Percentiles rank a stretch among this genome's conserved stretches.
These are phyloP conservation scores for Entelurus aequoreus DNA, from an alignment of 2,113 vertebrate species.

Conservation along the genomic window DNA sequence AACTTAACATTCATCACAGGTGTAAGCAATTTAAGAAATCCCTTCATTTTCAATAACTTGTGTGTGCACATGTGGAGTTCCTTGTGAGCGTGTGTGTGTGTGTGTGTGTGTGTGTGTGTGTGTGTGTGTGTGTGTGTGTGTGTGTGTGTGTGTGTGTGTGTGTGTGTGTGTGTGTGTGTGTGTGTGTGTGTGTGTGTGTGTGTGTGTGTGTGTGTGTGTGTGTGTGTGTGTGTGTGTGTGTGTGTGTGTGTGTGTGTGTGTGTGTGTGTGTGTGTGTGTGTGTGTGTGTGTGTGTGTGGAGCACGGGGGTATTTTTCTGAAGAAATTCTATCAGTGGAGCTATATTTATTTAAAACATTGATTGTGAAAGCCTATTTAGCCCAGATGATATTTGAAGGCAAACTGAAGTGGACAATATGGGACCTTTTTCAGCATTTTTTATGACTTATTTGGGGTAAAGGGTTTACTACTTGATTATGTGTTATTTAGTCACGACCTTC, in stretches of 20 bases:
- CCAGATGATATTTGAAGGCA: constrained; percentile 50
- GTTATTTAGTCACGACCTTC: constrained; percentile 30
- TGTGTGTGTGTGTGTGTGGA: constrained; percentile 13
- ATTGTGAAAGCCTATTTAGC: constrained; percentile 54
- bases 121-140: constrained; percentile 13
- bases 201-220: background rate
- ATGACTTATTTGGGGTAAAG: background rate
- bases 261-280: background rate
- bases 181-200: background rate
- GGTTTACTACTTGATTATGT: constrained; percentile 26
- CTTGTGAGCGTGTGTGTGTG: constrained; percentile 1
- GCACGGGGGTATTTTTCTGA: constrained; percentile 19
- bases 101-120: constrained; percentile 12
- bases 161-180: constrained; percentile 4
- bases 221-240: background rate
- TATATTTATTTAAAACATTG: constrained; percentile 64
- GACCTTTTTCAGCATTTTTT: constrained; percentile 23
- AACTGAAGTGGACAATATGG: constrained; percentile 24
- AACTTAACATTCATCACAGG: too few relatives aligned
- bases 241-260: background rate
- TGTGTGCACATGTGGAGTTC: too few relatives aligned
- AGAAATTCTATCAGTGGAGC: constrained; percentile 47
- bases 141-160: constrained; percentile 10
- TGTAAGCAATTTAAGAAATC: too few relatives aligned
- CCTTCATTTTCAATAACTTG: too few relatives aligned